Evolutionary conservation across 2,113 vertebrate genomes (phyloP).

Genomic region (Cryptotis parvus): DNA sequence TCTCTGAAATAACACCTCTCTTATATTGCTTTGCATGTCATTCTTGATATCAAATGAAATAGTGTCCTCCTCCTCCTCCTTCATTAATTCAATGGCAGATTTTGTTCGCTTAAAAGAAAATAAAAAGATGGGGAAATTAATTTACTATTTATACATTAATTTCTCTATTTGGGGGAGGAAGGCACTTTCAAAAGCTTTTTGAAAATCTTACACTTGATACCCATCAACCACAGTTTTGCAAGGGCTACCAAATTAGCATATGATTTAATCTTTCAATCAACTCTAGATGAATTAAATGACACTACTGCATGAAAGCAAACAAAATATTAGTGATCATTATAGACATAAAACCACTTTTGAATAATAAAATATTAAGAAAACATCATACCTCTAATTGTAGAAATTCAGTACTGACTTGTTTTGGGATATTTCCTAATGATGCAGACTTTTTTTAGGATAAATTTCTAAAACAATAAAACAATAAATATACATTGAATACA

Average conservation of each 20-base stretch:
- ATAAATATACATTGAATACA: slow-evolving; percentile 37
- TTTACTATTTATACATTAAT: slow-evolving; percentile 25
- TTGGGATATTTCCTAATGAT: slow-evolving; percentile 57
- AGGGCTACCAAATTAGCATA: neutral
- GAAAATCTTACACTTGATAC: neutral
- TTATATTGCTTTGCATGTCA: slow-evolving; percentile 83
- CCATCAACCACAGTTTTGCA: neutral
- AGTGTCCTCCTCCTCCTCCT: neutral
- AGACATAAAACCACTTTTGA: slow-evolving; percentile 28
- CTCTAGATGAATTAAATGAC: slow-evolving; percentile 15
- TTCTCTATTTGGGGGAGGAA: no score
- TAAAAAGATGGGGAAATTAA: neutral
- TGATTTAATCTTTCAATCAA: neutral
- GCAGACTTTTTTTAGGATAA: slow-evolving; percentile 53
- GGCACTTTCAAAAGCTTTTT: no score
- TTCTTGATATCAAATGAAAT: slow-evolving; percentile 28
- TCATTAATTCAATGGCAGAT: slow-evolving; percentile 59
- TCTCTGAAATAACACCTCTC: slow-evolving; percentile 82
- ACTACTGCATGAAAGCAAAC: slow-evolving; percentile 26
- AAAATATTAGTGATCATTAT: slow-evolving; percentile 9
- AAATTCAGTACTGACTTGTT: neutral
- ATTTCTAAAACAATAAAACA: slow-evolving; percentile 67
- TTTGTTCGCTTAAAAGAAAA: slow-evolving; percentile 69
- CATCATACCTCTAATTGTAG: slow-evolving; percentile 65
- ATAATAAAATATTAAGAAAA: slow-evolving; percentile 21